Conservation (phyloP, 1,140 invertebrate genomes). For the Eufriesea mexicana region DNA sequence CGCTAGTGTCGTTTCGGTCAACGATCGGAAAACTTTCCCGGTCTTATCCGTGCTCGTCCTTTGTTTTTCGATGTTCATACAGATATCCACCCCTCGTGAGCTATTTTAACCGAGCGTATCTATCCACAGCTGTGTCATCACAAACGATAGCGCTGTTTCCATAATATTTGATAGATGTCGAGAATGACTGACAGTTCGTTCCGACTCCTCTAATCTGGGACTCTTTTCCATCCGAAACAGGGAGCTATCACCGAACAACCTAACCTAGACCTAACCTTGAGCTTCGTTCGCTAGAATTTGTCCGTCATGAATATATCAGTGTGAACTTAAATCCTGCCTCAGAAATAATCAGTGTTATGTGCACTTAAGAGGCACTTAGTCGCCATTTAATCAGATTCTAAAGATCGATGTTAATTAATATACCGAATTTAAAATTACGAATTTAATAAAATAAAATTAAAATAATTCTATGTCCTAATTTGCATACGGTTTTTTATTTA, state of each 20-base stretch:
- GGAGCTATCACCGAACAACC: neutral
- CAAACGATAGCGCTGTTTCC: neutral
- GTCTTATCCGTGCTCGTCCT: neutral
- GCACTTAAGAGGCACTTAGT: too few relatives aligned
- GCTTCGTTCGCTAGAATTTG: neutral
- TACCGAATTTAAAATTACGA: too few relatives aligned
- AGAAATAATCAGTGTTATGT: neutral
- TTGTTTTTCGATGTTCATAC: too few relatives aligned
- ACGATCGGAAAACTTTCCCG: neutral
- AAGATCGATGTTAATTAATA: too few relatives aligned
- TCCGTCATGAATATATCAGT: too few relatives aligned
- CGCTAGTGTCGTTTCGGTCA: neutral
- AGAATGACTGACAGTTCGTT: neutral
- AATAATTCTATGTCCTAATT: too few relatives aligned
- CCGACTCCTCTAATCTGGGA: neutral
- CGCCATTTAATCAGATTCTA: too few relatives aligned
- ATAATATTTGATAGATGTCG: neutral
- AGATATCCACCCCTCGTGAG: neutral
- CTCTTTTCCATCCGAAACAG: neutral
- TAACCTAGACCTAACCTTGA: neutral
- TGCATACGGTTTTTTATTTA: too few relatives aligned
- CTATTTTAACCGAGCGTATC: neutral
- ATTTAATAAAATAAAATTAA: too few relatives aligned
- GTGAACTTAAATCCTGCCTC: neutral
- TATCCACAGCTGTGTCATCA: neutral